Percentiles rank a stretch among this genome's conserved stretches.
phyloP scores from a whole-genome alignment of 2,113 vertebrate genomes.

The Podilymbus podiceps region DNA sequence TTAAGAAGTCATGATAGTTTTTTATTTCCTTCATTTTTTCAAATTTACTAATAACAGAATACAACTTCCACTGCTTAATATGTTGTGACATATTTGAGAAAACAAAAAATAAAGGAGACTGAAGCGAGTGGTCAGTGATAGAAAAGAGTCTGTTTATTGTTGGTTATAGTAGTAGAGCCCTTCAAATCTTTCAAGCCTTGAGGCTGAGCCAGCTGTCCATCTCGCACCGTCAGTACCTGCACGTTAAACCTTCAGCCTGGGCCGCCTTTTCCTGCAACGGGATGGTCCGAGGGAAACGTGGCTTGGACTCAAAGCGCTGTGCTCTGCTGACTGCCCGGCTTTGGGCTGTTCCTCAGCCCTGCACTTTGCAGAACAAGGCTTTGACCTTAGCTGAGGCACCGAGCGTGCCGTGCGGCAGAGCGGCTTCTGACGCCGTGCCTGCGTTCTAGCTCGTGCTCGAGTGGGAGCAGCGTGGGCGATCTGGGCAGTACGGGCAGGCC shows the following conservation, averaged over 20 bases:
- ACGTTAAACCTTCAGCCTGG: neutral
- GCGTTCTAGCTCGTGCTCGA: neutral
- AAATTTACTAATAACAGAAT: neutral
- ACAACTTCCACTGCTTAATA: neutral
- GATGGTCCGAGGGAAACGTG: rapidly evolving
- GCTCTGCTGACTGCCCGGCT: neutral
- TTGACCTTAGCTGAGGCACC: neutral
- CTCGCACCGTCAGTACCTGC: neutral
- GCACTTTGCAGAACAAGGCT: rapidly evolving
- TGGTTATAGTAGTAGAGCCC: neutral
- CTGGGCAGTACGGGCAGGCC: too few species aligned
- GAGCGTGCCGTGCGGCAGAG: neutral
- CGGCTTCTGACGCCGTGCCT: rapidly evolving
- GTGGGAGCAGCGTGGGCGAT: neutral
- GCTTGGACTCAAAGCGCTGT: neutral
- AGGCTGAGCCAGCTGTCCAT: neutral
- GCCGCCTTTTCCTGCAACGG: too few species aligned
- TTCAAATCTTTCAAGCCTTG: neutral
- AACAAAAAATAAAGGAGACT: neutral
- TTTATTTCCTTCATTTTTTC: neutral
- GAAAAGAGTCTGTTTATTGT: neutral
- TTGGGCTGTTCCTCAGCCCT: neutral
- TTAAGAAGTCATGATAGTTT: neutral
- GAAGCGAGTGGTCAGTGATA: neutral
- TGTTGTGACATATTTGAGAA: neutral